A percentile compares a stretch with the other conserved stretches of the same genome.
Conservation (phyloP, 2,113 vertebrate species). For the Platichthys stellatus region DNA sequence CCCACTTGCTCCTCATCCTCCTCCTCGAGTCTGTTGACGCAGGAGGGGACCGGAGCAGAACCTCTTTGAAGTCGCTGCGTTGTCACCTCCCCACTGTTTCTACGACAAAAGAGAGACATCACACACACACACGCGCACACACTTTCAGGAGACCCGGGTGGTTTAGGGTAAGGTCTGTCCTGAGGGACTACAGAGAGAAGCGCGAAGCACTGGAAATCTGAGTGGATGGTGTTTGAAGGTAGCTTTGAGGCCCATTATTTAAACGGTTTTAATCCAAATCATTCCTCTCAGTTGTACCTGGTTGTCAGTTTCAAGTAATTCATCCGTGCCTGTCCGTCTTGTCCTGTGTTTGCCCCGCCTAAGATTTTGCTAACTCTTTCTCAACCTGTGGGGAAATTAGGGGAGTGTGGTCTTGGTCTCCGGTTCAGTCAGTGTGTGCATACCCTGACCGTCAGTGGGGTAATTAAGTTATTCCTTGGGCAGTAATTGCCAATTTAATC, state of each 20-base stretch:
- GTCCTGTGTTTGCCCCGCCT: not conserved
- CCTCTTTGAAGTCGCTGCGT: conserved; percentile 34
- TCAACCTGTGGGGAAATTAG: conserved; percentile 49
- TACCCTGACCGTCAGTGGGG: conserved; percentile 31
- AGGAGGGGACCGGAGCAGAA: conserved; percentile 30
- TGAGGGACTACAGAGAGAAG: too few species aligned
- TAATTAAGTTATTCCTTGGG: conserved; percentile 60
- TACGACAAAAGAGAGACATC: conserved; percentile 42
- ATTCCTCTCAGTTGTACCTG: too few species aligned
- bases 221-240: conserved; percentile 5
- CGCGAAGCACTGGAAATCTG: not conserved
- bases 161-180: not conserved
- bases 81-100: conserved; percentile 43
- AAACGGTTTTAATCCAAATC: not conserved
- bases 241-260: not conserved
- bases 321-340: conserved; percentile 9
- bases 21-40: conserved; percentile 13
- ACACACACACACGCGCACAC: not conserved
- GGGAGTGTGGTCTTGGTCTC: conserved; percentile 30
- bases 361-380: conserved; percentile 16
- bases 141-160: not conserved
- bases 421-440: conserved; percentile 30
- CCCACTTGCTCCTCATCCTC: conserved; percentile 8
- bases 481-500: conserved; percentile 74
- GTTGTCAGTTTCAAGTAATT: not conserved